Evolutionary conservation across 1,140 invertebrate genomes (phyloP).

Genomic region (Manduca sexta): DNA sequence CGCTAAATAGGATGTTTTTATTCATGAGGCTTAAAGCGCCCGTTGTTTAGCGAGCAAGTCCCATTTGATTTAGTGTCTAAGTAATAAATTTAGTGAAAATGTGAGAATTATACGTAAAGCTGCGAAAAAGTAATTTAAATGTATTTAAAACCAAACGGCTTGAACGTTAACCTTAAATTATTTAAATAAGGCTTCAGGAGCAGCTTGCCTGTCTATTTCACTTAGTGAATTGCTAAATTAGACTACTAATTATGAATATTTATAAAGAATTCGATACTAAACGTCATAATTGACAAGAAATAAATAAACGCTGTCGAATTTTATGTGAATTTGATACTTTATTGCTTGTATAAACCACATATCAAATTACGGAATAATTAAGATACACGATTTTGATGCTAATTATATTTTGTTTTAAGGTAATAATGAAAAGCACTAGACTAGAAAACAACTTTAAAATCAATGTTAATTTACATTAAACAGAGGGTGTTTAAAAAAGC

Average conservation of each 20-base stretch:
- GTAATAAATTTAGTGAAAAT: slow-evolving; percentile 63
- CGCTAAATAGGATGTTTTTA: slow-evolving; percentile 73
- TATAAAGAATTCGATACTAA: too few species aligned
- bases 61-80: slow-evolving; percentile 64
- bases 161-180: background rate
- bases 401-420: too few species aligned
- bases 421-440: background rate
- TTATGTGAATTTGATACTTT: too few species aligned
- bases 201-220: too few species aligned
- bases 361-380: too few species aligned
- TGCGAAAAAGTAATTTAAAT: slow-evolving; percentile 23
- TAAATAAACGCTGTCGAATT: too few species aligned
- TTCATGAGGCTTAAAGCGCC: slow-evolving; percentile 60
- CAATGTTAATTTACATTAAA: slow-evolving; percentile 14
- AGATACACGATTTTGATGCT: too few species aligned
- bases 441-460: slow-evolving; percentile 4
- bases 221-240: too few species aligned
- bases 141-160: slow-evolving; percentile 12
- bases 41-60: slow-evolving; percentile 63
- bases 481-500: slow-evolving; percentile 32
- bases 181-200: background rate
- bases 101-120: slow-evolving; percentile 35
- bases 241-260: too few species aligned
- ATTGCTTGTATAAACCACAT: too few species aligned
- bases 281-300: too few species aligned